Percentiles rank a stretch among this genome's conserved stretches.
Conservation (phyloP, 53 echinoderm and acorn worm genomes). For the Henricia sp. region DNA sequence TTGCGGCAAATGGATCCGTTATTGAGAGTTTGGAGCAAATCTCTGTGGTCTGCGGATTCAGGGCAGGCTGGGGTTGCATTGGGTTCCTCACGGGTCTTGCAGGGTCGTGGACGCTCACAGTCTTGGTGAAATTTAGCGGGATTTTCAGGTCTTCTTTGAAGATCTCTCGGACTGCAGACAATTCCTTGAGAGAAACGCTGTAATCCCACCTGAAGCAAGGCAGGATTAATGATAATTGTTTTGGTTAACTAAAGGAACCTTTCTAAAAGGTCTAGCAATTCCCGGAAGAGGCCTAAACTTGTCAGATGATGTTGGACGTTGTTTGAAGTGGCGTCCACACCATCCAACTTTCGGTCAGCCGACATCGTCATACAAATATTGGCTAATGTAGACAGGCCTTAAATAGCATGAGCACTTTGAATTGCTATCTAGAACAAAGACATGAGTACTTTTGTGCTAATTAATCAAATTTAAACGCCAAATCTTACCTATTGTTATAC, state of each 20-base stretch:
- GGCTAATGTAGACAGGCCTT: too few species aligned
- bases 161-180: slow-evolving; percentile 69
- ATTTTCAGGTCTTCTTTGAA: slow-evolving; percentile 79
- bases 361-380: too few species aligned
- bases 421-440: not conserved
- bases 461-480: not conserved
- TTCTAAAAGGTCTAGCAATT: too few species aligned
- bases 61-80: slow-evolving; percentile 68
- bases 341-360: too few species aligned
- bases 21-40: slow-evolving; percentile 80
- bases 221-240: too few species aligned
- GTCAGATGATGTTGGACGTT: too few species aligned
- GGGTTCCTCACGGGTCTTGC: slow-evolving; percentile 63
- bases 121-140: slow-evolving; percentile 77
- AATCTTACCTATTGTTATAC: slow-evolving; percentile 74
- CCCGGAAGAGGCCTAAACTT: too few species aligned
- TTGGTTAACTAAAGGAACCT: too few species aligned
- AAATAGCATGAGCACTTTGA: too few species aligned
- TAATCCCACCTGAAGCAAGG: slow-evolving; percentile 69
- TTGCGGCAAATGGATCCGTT: slow-evolving; percentile 65
- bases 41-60: slow-evolving; percentile 87
- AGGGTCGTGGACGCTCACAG: slow-evolving; percentile 83
- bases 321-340: too few species aligned
- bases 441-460: not conserved
- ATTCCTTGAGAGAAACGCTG: slow-evolving; percentile 73